Evolutionary conservation across 2,797 vertebrate species (phyloP).

Genomic region (Lerista edwardsae): DNA sequence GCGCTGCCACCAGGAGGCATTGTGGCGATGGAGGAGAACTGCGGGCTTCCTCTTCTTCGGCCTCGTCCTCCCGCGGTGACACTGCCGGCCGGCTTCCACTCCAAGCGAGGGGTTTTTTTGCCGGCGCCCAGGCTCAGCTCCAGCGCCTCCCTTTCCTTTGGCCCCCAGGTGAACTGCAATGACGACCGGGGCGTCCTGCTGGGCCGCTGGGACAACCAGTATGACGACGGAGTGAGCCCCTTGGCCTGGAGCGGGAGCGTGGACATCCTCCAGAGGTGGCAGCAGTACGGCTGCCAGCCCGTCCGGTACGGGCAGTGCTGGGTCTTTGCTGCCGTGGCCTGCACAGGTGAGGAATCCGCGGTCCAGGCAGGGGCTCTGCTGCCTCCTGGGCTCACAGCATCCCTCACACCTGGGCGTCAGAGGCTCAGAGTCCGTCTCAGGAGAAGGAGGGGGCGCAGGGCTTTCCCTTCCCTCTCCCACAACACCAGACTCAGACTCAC

Average conservation of each 20-base stretch:
- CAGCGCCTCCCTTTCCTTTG: too few species aligned
- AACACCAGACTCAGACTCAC: too few species aligned
- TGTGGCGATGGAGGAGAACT: not conserved
- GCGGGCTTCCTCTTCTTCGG: not conserved
- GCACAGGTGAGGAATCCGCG: slow-evolving; percentile 82
- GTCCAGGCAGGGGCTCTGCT: accelerated
- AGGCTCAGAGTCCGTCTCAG: not conserved
- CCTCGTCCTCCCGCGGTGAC: not conserved
- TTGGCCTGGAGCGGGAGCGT: slow-evolving; percentile 91
- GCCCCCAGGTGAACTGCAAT: slow-evolving; percentile 89
- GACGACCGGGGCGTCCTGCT: slow-evolving; percentile 88
- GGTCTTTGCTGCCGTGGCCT: slow-evolving; percentile 96
- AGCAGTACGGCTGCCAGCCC: slow-evolving; percentile 79
- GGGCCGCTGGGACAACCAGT: slow-evolving; percentile 85
- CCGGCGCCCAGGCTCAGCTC: not conserved
- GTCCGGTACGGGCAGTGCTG: slow-evolving; percentile 96
- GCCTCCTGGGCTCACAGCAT: accelerated
- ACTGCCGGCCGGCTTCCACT: too few species aligned
- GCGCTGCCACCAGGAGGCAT: not conserved
- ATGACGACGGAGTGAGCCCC: slow-evolving; percentile 86
- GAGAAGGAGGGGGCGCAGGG: too few species aligned
- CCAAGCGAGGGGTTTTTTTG: too few species aligned
- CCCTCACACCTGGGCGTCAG: too few species aligned
- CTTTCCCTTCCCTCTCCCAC: too few species aligned
- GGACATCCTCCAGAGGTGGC: slow-evolving; percentile 89